phyloP scores from a whole-genome alignment of 2,113 vertebrate species.

The Pelecanoides urinatrix region DNA sequence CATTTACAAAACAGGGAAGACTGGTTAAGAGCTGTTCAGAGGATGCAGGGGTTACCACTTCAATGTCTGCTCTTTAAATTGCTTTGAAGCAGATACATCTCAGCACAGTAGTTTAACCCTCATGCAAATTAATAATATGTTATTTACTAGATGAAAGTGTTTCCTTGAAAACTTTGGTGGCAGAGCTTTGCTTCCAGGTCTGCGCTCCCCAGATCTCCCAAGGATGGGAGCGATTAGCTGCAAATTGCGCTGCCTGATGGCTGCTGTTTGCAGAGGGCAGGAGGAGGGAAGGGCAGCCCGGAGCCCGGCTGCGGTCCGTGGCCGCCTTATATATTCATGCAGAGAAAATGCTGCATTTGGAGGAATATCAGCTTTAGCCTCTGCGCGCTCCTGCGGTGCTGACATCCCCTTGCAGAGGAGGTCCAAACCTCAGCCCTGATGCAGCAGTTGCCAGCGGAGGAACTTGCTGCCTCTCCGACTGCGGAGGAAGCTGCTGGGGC shows the following conservation, averaged over 20 bases:
- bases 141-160: background rate
- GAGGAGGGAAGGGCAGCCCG: background rate
- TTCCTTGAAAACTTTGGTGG: background rate
- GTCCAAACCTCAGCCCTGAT: background rate
- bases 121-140: background rate
- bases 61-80: background rate
- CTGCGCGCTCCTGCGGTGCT: fast-evolving
- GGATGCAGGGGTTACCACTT: background rate
- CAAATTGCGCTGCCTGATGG: background rate
- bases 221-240: background rate
- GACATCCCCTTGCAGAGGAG: fast-evolving
- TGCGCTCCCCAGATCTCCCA: background rate
- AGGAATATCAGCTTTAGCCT: fast-evolving
- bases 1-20: slow-evolving; percentile 11
- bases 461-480: background rate
- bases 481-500: background rate
- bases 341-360: fast-evolving
- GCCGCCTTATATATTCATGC: fast-evolving
- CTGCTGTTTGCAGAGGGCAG: background rate
- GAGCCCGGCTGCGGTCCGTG: background rate
- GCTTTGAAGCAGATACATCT: background rate
- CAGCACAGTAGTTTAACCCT: background rate
- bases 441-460: background rate
- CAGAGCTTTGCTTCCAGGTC: background rate
- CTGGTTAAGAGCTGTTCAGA: background rate